phyloP scores from a whole-genome alignment of 2,888 invertebrate genomes.

The Ceriagrion tenellum region DNA sequence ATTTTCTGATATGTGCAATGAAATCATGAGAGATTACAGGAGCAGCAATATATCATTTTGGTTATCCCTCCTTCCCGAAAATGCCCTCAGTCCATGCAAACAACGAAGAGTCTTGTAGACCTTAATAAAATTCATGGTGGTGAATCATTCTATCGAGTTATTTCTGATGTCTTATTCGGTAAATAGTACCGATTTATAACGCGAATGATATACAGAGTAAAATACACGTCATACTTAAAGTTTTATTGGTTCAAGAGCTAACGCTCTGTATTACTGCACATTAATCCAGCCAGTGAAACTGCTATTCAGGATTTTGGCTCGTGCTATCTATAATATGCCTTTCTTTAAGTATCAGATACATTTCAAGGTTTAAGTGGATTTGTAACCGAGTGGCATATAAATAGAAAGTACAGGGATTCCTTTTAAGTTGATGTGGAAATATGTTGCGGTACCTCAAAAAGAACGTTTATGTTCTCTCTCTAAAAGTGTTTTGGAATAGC shows the following conservation, averaged over 20 bases:
- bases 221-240: not conserved
- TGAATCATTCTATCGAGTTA: too few relatives aligned
- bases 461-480: not conserved
- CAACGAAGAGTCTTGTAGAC: too few relatives aligned
- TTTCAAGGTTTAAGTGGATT: not conserved
- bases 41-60: too few relatives aligned
- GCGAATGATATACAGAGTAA: not conserved
- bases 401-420: not conserved
- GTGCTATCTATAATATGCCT: not conserved
- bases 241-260: too few relatives aligned
- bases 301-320: not conserved
- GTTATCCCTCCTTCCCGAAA: too few relatives aligned
- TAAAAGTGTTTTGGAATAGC: not conserved
- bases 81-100: too few relatives aligned
- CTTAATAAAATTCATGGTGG: too few relatives aligned
- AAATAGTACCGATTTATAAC: too few relatives aligned
- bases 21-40: too few relatives aligned
- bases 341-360: not conserved
- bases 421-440: not conserved
- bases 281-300: not conserved
- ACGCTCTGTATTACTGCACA: not conserved
- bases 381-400: not conserved
- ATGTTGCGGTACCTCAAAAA: not conserved
- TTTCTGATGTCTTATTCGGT: too few relatives aligned
- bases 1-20: too few relatives aligned